Base-by-base conservation (phyloP, 2,113 vertebrate genomes). In the Anser brachyrhynchus region DNA sequence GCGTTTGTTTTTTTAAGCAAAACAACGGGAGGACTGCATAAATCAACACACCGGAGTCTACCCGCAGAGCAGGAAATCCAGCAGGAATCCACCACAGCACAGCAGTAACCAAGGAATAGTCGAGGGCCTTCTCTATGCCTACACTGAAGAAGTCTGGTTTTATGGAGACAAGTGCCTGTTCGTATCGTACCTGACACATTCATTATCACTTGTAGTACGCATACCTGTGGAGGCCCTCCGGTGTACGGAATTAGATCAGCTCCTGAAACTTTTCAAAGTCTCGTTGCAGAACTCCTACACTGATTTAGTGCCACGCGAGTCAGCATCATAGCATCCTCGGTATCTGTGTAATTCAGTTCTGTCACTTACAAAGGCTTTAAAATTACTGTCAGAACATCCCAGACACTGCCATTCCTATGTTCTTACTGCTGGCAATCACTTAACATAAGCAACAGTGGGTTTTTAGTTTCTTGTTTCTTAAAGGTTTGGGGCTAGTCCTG, bases 131-230 rank as follows among this genome's bases (percentile, higher is more conserved):
- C 64, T 25, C 19, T 20, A 11, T 2, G 4, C 5, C 64, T 43
- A 4, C 2, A 1, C 10, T 25, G 28, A 71, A 67, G 15, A 65
- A 86, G 25, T 2, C 35, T 19, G 13, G 43, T 23, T 72, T 44
- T n/a, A 41, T 4, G 8, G 21, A 44, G 11, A 73, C 4, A 2
- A 69, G 15, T 0, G 5, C 5, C 17, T 29, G 39, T 10, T 43
- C 35, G 64, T 31, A 37, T 33, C 1, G 1, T 3, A 41, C 4
- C 29, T 41, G 82, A 43, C 13, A 13, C 17, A 12, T 3, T 41
- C 20, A 13, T 4, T 59, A 43, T 14, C 55, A 66, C 65, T 61
- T 31, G 59, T 0, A 76, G 39, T 28, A 58, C 46, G 41, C 5
- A 3, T 33, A 96, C 46, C 35, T 66, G 39, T 5, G 1, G 51